Conservation (phyloP, 1,140 invertebrate species). For the Tyrophagus putrescentiae region DNA sequence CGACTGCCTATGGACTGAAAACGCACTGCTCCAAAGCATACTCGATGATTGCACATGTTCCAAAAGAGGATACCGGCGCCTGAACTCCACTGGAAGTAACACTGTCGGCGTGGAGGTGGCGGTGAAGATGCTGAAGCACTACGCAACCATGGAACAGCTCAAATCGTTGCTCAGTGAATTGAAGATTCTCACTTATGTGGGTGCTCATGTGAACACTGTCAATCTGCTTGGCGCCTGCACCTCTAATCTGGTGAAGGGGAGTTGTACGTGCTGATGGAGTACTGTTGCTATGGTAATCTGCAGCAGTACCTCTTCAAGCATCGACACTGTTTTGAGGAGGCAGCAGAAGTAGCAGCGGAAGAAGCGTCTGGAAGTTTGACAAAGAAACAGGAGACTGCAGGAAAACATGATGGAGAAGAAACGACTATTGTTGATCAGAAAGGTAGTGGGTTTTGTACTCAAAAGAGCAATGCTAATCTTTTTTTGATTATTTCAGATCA, state of each 20-base stretch:
- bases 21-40: not conserved
- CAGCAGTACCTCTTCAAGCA: slow-evolving; percentile 66
- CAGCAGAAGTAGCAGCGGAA: too few species aligned
- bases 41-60: not conserved
- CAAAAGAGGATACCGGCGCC: not conserved
- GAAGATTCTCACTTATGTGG: slow-evolving; percentile 87
- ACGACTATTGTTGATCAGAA: not conserved
- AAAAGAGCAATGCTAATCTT: not conserved
- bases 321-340: slow-evolving; percentile 58
- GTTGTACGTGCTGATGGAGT: slow-evolving; percentile 82
- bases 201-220: slow-evolving; percentile 83
- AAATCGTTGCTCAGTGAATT: slow-evolving; percentile 69
- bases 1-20: slow-evolving; percentile 3
- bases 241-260: slow-evolving; percentile 71
- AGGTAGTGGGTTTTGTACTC: too few species aligned
- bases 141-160: slow-evolving; percentile 29
- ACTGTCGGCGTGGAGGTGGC: slow-evolving; percentile 22
- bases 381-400: not conserved
- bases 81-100: not conserved
- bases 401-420: not conserved
- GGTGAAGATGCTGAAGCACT: slow-evolving; percentile 29
- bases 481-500: not conserved
- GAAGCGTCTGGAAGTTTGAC: not conserved
- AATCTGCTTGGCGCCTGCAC: slow-evolving; percentile 86
- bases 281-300: slow-evolving; percentile 73